Evolutionary conservation across 2,113 vertebrate genomes (phyloP), one percentile per base, ranked within the genome.

Genomic region (Genyomyrus donnyi): DNA sequence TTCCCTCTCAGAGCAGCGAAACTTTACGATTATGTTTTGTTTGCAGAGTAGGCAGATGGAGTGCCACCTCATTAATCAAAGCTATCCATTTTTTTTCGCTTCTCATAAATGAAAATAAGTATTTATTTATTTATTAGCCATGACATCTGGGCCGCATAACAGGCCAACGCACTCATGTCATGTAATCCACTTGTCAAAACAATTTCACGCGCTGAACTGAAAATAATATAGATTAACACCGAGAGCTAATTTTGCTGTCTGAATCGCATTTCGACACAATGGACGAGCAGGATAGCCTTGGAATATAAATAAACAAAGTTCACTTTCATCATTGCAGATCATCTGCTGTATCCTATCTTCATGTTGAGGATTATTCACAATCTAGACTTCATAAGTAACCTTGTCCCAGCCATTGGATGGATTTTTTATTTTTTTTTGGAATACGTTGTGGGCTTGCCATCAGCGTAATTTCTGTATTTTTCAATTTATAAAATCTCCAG

Each of bases 101-200:
- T 89, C 88, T 89, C 56, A 90, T 91, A 91, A 89, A 90, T 90
- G 88, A 87, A 91, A 93, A 92, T 46, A 87, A 53, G 92, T 86
- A 89, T 94, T 91, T 92, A 92, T 93, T 87, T 92, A 89, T 92
- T 94, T 93, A 93, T 91, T 88, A 91, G 91, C 91, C 19, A 50
- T 91, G 93, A 92, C 92, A 92, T 90, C 91, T 87, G 88, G 90
- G 90, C 90, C 85, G 88, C 90, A 88, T 89, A 89, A 91, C 89
- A 91, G 91, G 89, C 91, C 89, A 91, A 77, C 5, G 13, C 39
- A 91, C 92, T 91, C 91, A 84, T 91, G 92, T 94, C 91, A 90
- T 92, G 90, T 93, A 91, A 94, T 93, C 93, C 93, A 92, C 92
- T 90, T 92, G 93, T 94, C 95, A 95, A 88, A 93, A 58, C 87